phyloP scores from a whole-genome alignment of 1,140 invertebrate genomes.

The Zaprionus lachaisei region DNA sequence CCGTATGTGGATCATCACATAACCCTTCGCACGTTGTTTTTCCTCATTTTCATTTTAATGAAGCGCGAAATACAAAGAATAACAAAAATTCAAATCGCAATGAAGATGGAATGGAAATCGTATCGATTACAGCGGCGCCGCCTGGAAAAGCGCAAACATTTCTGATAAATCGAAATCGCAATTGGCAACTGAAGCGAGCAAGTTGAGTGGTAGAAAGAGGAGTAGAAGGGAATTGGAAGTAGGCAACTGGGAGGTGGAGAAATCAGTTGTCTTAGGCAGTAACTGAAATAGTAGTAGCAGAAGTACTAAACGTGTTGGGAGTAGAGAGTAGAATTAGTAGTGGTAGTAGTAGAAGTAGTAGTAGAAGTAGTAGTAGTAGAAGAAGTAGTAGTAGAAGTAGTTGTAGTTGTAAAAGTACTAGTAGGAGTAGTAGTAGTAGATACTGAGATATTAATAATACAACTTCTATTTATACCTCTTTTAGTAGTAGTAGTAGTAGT shows the following conservation, averaged over 20 bases:
- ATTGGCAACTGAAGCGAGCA: constrained; percentile 1
- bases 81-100: constrained; percentile 36
- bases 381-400: too few species aligned
- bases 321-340: too few species aligned
- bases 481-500: too few species aligned
- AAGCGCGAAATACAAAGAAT: constrained; percentile 67
- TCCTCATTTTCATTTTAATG: constrained; percentile 77
- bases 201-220: background rate
- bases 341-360: too few species aligned
- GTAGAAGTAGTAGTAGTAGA: background rate
- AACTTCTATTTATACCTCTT: too few species aligned
- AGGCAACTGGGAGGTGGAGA: background rate
- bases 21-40: constrained; percentile 53
- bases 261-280: background rate
- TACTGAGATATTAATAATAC: too few species aligned
- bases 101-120: constrained; percentile 67
- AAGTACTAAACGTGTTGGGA: background rate
- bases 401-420: background rate
- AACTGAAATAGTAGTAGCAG: background rate
- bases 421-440: background rate
- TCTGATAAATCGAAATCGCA: background rate
- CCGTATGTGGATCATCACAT: constrained; percentile 24
- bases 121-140: constrained; percentile 61
- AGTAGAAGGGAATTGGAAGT: background rate
- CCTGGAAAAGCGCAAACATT: constrained; percentile 48